Conservation (phyloP, 2,797 vertebrate species). For the Mycteria americana region DNA sequence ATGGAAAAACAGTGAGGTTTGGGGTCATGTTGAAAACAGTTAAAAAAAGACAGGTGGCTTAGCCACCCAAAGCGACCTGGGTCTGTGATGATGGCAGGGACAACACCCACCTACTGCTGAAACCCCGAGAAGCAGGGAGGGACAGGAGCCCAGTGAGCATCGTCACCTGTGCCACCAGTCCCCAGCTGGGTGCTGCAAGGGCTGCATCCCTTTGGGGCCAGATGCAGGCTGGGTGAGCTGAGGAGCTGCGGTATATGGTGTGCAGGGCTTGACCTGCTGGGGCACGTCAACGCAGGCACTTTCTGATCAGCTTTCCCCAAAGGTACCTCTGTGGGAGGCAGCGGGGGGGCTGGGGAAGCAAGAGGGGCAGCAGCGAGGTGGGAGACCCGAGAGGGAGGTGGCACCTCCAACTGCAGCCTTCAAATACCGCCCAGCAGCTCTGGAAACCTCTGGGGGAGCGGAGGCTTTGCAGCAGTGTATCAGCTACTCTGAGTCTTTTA, state of each 20-base stretch:
- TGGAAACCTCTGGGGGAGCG: not conserved
- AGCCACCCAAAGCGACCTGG: not conserved
- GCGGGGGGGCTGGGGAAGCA: fast-evolving
- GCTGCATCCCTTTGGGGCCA: not conserved
- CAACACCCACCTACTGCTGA: not conserved
- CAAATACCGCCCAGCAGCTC: not conserved
- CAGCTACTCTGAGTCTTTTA: not conserved
- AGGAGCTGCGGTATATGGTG: no score
- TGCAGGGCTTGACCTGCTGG: not conserved
- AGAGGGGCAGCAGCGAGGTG: not conserved
- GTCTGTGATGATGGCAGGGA: not conserved
- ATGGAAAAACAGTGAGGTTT: not conserved
- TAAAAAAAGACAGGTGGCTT: not conserved
- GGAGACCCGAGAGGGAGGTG: not conserved
- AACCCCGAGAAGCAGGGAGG: not conserved
- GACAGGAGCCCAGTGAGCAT: not conserved
- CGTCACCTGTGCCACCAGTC: fast-evolving
- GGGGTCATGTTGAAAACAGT: not conserved
- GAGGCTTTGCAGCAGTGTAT: not conserved
- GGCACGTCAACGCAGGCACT: fast-evolving
- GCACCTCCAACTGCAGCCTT: not conserved
- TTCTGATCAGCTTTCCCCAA: not conserved
- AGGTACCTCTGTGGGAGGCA: not conserved
- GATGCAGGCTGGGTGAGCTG: not conserved
- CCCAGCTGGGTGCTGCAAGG: not conserved